Evolutionary conservation across 2,888 invertebrate species (phyloP).

Genomic region (Nipponacmea schrenckii): DNA sequence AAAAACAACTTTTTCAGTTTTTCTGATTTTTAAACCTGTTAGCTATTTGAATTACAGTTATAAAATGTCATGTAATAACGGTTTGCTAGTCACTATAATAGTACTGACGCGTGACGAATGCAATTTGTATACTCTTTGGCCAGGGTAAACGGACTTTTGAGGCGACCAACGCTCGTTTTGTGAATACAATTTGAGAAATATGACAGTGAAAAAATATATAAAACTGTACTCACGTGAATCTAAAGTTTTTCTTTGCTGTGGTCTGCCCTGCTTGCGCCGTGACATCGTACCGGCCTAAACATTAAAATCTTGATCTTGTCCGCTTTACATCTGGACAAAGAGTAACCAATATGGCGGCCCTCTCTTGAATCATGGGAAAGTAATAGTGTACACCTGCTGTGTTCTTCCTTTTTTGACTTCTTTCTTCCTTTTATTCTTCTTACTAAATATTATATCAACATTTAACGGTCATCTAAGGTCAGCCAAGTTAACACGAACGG

Average conservation of each 20-base stretch:
- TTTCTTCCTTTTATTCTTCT: slow-evolving; percentile 29
- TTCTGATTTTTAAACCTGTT: too few species aligned
- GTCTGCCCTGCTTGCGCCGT: slow-evolving; percentile 68
- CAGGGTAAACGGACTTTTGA: too few species aligned
- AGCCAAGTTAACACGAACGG: slow-evolving; percentile 4
- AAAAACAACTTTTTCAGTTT: background rate
- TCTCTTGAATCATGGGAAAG: slow-evolving; percentile 36
- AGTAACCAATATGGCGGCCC: slow-evolving; percentile 53
- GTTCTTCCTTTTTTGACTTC: slow-evolving; percentile 27
- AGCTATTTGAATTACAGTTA: too few species aligned
- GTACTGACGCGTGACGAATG: too few species aligned
- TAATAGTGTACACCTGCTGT: slow-evolving; percentile 28
- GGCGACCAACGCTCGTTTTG: too few species aligned
- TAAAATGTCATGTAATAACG: too few species aligned
- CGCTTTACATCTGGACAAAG: slow-evolving; percentile 49
- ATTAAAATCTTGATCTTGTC: slow-evolving; percentile 37
- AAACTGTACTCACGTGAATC: slow-evolving; percentile 63
- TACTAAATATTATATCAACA: slow-evolving; percentile 27
- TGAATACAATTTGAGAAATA: too few species aligned
- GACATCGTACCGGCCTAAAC: slow-evolving; percentile 34
- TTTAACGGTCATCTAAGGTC: slow-evolving; percentile 28
- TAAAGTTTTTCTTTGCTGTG: slow-evolving; percentile 67
- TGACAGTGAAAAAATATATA: background rate
- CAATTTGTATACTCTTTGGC: too few species aligned
- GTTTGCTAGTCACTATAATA: too few species aligned